Conservation (phyloP, 2,113 vertebrate genomes). For the Callorhinus ursinus region DNA sequence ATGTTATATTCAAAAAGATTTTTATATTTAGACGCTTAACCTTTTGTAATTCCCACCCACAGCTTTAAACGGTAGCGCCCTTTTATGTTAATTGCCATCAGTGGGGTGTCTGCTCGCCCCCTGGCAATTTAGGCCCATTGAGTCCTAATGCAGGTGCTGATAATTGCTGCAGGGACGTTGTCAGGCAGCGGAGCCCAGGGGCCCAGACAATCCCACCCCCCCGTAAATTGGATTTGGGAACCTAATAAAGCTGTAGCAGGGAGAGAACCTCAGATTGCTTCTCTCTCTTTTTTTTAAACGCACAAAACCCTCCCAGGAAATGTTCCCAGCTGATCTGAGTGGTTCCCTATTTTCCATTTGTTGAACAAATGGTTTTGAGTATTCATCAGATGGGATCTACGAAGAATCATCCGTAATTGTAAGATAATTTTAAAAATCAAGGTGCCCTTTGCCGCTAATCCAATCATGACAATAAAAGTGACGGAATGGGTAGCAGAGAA, state of each 20-base stretch:
- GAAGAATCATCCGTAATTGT: background rate
- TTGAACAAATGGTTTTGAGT: background rate
- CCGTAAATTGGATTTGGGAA: slow-evolving; percentile 77
- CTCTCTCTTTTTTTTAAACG: background rate
- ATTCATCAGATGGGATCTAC: background rate
- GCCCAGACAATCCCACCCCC: slow-evolving; percentile 72
- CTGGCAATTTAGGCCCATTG: slow-evolving; percentile 81
- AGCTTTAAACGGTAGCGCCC: slow-evolving; percentile 80
- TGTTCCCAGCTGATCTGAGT: background rate
- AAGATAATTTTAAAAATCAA: background rate
- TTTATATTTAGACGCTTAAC: slow-evolving; percentile 89
- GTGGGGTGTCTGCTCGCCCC: slow-evolving; percentile 84
- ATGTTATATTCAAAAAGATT: slow-evolving; percentile 87
- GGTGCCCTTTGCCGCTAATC: slow-evolving; percentile 52
- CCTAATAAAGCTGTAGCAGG: background rate
- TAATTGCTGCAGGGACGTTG: slow-evolving; percentile 76
- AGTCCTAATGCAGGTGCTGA: slow-evolving; percentile 84
- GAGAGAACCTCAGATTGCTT: background rate
- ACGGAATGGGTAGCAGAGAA: background rate
- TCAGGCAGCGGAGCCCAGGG: slow-evolving; percentile 65
- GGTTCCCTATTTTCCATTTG: background rate
- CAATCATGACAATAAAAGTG: background rate
- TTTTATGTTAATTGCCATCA: slow-evolving; percentile 84
- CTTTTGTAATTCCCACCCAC: slow-evolving; percentile 87
- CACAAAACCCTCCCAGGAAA: background rate